Evolutionary conservation across 2,113 vertebrate species (phyloP).

Genomic region (Rousettus leschenaultii): DNA sequence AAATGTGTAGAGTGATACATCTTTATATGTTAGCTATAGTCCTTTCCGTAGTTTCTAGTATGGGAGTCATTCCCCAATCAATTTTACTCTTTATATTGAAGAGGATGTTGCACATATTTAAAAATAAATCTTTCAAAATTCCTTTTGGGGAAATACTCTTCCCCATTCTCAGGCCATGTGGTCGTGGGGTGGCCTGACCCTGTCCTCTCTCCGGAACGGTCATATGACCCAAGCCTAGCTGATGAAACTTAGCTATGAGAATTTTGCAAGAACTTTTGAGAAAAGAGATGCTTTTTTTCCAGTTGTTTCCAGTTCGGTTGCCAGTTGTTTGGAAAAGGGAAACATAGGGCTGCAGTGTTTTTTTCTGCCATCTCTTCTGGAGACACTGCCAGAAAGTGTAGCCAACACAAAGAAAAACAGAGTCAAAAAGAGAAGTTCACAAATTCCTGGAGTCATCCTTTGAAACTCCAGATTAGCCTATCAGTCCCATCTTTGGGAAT

Average conservation of each 20-base stretch:
- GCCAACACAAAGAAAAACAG: background rate
- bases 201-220: background rate
- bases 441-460: background rate
- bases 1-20: background rate
- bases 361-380: background rate
- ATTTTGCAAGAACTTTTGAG: background rate
- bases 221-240: background rate
- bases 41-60: background rate
- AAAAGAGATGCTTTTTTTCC: background rate
- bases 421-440: background rate
- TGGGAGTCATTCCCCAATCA: background rate
- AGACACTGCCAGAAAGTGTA: background rate
- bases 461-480: background rate
- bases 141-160: background rate
- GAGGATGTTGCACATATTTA: background rate
- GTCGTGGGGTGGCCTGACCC: background rate
- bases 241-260: background rate
- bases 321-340: background rate
- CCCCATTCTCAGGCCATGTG: background rate
- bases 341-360: background rate
- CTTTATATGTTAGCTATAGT: background rate
- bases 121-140: background rate
- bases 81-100: background rate
- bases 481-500: background rate
- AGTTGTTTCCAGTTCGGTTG: too few relatives aligned